These are phyloP conservation scores for Moxostoma hubbsi DNA, from an alignment of 2,797 vertebrate species.

Conservation along the genomic window DNA sequence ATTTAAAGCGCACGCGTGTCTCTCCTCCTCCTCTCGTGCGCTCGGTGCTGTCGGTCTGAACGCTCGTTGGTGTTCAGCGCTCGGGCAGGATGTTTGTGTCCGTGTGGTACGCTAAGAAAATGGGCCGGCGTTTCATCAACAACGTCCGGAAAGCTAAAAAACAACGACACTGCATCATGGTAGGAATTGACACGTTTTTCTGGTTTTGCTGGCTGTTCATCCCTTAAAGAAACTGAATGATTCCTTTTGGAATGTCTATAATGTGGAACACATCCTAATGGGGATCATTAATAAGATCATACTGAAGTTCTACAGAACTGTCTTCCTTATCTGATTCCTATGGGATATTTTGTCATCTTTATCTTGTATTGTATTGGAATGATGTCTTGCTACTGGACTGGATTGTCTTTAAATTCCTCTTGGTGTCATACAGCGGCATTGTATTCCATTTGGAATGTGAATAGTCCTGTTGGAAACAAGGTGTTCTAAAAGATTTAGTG, in stretches of 20 bases:
- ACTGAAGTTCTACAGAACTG: background rate
- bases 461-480: background rate
- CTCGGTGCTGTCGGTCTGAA: conserved; percentile 49
- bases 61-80: conserved; percentile 49
- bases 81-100: conserved; percentile 80
- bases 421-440: background rate
- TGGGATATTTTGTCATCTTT: background rate
- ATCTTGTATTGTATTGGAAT: background rate
- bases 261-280: background rate
- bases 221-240: background rate
- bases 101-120: conserved; percentile 85
- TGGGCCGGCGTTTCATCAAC: conserved; percentile 79
- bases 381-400: background rate
- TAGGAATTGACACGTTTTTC: conserved; percentile 60
- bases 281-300: background rate
- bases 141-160: conserved; percentile 79
- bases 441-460: background rate
- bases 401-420: background rate
- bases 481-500: background rate
- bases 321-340: background rate
- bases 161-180: conserved; percentile 71
- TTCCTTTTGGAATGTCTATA: background rate
- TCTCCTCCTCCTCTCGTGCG: conserved; percentile 7
- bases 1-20: conserved; percentile 48
- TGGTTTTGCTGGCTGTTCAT: conserved; percentile 2